Conservation (phyloP, 2,888 invertebrate genomes). For the Rhogogaster chlorosoma region DNA sequence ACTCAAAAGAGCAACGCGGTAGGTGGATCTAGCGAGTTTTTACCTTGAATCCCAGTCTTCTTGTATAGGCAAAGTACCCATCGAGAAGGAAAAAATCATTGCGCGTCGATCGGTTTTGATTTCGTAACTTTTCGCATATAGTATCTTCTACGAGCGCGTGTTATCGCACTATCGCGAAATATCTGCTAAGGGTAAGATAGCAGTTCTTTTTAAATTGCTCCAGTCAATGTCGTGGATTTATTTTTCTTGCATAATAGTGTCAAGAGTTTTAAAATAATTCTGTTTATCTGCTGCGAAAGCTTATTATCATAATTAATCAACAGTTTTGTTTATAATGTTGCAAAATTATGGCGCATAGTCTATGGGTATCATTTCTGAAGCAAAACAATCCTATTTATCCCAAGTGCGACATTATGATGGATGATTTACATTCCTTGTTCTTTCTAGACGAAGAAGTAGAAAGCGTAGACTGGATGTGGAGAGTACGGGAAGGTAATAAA, state of each 20-base stretch:
- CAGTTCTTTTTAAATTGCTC: not conserved
- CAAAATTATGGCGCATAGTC: not conserved
- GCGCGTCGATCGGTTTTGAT: conserved; percentile 17
- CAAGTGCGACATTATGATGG: not conserved
- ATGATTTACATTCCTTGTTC: too few species aligned
- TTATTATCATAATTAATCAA: not conserved
- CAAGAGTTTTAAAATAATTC: not conserved
- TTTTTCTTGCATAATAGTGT: not conserved
- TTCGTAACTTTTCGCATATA: not conserved
- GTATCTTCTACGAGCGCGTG: not conserved
- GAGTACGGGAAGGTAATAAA: too few species aligned
- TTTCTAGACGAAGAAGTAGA: too few species aligned
- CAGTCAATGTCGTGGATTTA: not conserved
- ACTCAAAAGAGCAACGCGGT: too few species aligned
- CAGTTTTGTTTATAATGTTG: not conserved
- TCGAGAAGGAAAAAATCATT: conserved; percentile 11
- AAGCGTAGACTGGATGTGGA: too few species aligned
- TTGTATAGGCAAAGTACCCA: conserved; percentile 26
- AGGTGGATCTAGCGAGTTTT: too few species aligned
- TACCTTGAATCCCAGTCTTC: not conserved
- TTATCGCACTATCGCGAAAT: not conserved
- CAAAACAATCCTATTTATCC: not conserved
- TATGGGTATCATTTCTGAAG: not conserved
- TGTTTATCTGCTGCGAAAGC: not conserved
- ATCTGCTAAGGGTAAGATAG: not conserved